Conservation (phyloP, 2,888 invertebrate species). For the Plebejus melissa region DNA sequence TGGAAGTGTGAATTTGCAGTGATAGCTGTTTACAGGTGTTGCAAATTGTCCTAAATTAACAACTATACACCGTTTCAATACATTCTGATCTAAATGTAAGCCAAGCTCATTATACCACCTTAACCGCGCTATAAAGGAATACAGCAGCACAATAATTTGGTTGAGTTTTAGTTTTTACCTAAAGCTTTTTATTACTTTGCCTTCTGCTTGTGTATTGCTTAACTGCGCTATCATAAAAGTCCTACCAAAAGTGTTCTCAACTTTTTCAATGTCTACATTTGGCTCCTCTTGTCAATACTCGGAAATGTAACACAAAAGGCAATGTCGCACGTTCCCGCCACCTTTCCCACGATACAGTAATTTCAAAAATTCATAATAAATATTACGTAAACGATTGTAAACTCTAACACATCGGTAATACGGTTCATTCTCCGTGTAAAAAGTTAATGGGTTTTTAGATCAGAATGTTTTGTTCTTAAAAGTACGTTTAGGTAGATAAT, state of each 20-base stretch:
- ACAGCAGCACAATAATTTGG: too few species aligned
- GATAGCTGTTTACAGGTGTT: neutral
- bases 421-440: slow-evolving; percentile 24
- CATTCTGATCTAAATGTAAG: too few species aligned
- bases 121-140: too few species aligned
- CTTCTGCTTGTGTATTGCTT: too few species aligned
- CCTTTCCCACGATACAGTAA: slow-evolving; percentile 57
- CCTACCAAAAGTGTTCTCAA: neutral
- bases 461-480: slow-evolving; percentile 13
- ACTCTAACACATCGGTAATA: slow-evolving; percentile 25
- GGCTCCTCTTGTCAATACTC: slow-evolving; percentile 37
- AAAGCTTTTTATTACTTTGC: too few species aligned
- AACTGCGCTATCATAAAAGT: neutral
- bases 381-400: slow-evolving; percentile 27
- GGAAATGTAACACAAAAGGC: slow-evolving; percentile 53
- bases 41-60: neutral
- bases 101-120: too few species aligned
- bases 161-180: too few species aligned
- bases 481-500: slow-evolving; percentile 28
- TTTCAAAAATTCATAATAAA: slow-evolving; percentile 29
- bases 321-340: slow-evolving; percentile 63
- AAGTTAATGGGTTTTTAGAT: slow-evolving; percentile 4
- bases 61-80: neutral
- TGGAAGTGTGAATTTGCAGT: slow-evolving; percentile 20
- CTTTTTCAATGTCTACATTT: slow-evolving; percentile 28